Percentiles rank a stretch among this genome's conserved stretches.
Conservation (phyloP, 2,888 invertebrate species). For the Tridacna crocea region DNA sequence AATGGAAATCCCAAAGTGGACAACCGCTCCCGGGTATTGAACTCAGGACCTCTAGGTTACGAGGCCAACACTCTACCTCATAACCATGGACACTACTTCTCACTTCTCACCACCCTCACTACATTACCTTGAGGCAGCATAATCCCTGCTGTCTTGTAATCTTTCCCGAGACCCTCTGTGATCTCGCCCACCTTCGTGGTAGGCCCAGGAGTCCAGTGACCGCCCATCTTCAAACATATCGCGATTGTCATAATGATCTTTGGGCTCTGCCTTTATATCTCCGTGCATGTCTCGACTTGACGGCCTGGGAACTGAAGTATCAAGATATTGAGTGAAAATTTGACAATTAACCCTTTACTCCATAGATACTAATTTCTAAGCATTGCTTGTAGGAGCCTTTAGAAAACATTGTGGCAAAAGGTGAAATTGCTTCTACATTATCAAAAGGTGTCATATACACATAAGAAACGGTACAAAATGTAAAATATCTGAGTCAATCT, state of each 20-base stretch:
- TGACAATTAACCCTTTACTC: background rate
- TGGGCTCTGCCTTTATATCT: conserved; percentile 33
- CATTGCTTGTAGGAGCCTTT: background rate
- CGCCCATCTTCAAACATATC: conserved; percentile 64
- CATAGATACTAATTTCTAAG: too few species aligned
- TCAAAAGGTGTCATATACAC: too few species aligned
- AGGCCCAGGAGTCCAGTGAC: conserved; percentile 65
- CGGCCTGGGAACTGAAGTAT: conserved; percentile 2
- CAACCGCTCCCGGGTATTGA: too few species aligned
- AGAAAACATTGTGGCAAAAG: background rate
- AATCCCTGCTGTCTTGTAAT: conserved; percentile 37
- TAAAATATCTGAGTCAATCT: too few species aligned
- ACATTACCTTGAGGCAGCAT: conserved; percentile 53
- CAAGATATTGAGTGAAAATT: background rate
- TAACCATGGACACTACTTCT: too few species aligned
- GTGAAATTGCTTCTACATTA: background rate
- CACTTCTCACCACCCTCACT: too few species aligned
- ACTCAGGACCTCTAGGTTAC: too few species aligned
- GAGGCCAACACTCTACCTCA: too few species aligned
- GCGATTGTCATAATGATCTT: conserved; percentile 55
- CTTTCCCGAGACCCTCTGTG: conserved; percentile 49
- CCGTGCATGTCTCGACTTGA: conserved; percentile 32
- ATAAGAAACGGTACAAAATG: too few species aligned
- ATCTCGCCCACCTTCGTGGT: conserved; percentile 57
- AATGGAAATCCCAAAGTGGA: too few species aligned